A percentile compares a stretch with the other conserved stretches of the same genome.
phyloP scores from a whole-genome alignment of 1,140 invertebrate genomes.

The Drosophila nebulosa region DNA sequence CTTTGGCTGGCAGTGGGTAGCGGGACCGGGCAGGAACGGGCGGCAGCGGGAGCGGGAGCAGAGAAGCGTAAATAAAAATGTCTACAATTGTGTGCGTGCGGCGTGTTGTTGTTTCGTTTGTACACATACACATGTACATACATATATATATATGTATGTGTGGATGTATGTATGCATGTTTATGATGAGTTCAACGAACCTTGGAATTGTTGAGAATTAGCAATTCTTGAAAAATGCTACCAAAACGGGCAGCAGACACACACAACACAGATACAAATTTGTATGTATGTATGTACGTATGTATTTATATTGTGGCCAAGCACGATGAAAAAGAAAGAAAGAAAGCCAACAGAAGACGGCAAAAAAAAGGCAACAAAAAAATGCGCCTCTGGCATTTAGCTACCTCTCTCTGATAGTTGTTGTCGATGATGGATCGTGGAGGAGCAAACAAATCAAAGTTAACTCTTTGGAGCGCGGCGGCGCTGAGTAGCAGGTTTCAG shows the following conservation, averaged over 20 bases:
- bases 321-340: conserved; percentile 9
- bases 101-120: conserved; percentile 9
- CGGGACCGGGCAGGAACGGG: conserved; percentile 37
- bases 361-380: conserved; percentile 53
- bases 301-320: conserved; percentile 7
- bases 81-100: conserved; percentile 44
- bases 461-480: not conserved
- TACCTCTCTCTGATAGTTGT: conserved; percentile 24
- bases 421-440: conserved; percentile 42
- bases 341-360: conserved; percentile 15
- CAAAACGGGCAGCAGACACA: conserved; percentile 71
- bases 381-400: conserved; percentile 59
- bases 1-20: not conserved
- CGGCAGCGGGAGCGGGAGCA: conserved; percentile 49
- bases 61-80: conserved; percentile 68
- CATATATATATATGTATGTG: not conserved
- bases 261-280: conserved; percentile 24
- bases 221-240: conserved; percentile 79
- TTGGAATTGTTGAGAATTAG: conserved; percentile 77
- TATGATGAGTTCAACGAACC: conserved; percentile 76
- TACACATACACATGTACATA: not conserved
- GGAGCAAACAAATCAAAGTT: conserved; percentile 35
- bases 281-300: conserved; percentile 3
- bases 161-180: conserved; percentile 37
- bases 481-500: conserved; percentile 57